These are phyloP conservation scores for Fabriciana adippe DNA, from an alignment of 2,888 invertebrate genomes.

Conservation along the genomic window DNA sequence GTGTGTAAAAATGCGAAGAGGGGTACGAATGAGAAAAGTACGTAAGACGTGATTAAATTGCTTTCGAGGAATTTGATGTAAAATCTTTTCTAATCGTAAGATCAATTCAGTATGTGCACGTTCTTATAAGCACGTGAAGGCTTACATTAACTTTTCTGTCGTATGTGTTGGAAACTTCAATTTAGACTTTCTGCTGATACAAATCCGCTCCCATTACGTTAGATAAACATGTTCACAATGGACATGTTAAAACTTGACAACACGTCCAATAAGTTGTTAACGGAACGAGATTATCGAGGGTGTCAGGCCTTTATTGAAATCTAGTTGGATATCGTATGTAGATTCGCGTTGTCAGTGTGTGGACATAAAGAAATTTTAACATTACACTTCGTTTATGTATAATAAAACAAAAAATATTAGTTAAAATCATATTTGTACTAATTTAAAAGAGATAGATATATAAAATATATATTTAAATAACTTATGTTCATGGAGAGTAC, in stretches of 20 bases:
- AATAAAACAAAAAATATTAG: no score
- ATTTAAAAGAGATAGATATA: no score
- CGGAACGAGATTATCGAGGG: constrained; percentile 13
- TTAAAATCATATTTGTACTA: no score
- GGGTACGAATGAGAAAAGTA: constrained; percentile 1
- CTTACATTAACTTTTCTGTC: no score
- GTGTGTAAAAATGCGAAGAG: constrained; percentile 4
- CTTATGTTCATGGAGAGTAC: no score
- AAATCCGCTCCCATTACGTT: constrained; percentile 22
- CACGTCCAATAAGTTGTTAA: constrained; percentile 26
- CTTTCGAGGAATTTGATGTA: constrained; percentile 6
- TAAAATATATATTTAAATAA: no score
- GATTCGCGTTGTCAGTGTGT: no score
- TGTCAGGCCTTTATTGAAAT: constrained; percentile 16
- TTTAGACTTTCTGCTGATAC: no score
- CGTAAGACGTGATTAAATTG: constrained; percentile 14
- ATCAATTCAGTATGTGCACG: background rate
- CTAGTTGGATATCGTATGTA: background rate
- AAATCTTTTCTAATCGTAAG: constrained; percentile 1
- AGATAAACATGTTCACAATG: constrained; percentile 22
- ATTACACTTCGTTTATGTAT: no score
- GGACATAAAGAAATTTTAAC: no score
- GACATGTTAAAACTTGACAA: constrained; percentile 23
- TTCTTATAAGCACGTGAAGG: background rate
- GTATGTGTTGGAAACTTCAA: no score